Conservation (phyloP, 2,113 vertebrate species). For the Pelodiscus sinensis region DNA sequence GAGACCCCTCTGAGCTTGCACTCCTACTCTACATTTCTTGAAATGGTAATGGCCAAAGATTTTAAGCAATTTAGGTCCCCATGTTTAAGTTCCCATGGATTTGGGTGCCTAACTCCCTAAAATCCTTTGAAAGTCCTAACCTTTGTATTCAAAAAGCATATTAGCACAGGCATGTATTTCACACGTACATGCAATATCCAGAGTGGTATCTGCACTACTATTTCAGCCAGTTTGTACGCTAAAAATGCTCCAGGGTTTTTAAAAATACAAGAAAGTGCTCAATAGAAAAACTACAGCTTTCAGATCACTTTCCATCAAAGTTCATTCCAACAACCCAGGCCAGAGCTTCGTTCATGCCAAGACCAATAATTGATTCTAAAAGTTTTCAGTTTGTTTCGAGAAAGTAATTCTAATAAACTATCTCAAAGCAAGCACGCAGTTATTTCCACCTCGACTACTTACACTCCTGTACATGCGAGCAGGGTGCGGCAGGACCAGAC, state of each 20-base stretch:
- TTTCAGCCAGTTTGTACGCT: background rate
- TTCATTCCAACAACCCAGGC: background rate
- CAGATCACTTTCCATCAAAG: background rate
- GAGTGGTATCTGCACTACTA: background rate
- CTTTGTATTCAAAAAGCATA: background rate
- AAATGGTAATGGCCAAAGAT: background rate
- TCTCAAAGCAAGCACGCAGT: background rate
- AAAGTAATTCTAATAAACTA: background rate
- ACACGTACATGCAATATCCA: background rate
- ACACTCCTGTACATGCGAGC: constrained; percentile 90
- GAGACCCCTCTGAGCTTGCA: background rate
- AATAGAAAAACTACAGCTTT: background rate
- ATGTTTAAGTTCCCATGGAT: background rate
- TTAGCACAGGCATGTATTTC: background rate
- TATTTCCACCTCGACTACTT: constrained; percentile 67
- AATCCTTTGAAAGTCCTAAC: background rate
- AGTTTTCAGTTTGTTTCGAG: too few species aligned
- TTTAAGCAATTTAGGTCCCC: background rate
- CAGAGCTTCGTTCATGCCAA: background rate
- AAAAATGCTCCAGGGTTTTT: background rate
- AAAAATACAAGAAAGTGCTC: background rate
- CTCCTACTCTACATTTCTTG: background rate
- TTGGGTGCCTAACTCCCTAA: fast-evolving
- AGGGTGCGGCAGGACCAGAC: constrained; percentile 90
- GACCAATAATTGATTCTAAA: background rate